These are phyloP conservation scores for Yasuhikotakia modesta DNA, from an alignment of 2,797 vertebrate species.

Conservation along the genomic window DNA sequence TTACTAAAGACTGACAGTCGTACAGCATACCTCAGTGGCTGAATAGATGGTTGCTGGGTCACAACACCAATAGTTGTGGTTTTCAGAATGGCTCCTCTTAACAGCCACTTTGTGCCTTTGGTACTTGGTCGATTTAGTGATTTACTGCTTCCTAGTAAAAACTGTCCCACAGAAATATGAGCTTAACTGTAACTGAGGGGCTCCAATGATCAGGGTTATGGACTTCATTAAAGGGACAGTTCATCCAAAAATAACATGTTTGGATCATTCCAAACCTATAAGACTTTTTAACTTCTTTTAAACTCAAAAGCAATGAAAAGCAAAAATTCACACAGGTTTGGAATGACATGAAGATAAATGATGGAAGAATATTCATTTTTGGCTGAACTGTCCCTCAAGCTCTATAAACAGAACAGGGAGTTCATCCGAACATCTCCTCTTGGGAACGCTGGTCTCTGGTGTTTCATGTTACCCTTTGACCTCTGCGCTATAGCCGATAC, in stretches of 20 bases:
- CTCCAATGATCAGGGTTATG: conserved; percentile 30
- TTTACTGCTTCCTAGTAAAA: conserved; percentile 37
- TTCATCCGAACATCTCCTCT: conserved; percentile 37
- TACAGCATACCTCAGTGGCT: conserved; percentile 21
- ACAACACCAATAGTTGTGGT: conserved; percentile 24
- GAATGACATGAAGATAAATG: no score
- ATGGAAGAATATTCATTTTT: no score
- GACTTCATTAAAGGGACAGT: conserved; percentile 2
- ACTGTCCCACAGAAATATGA: conserved; percentile 11
- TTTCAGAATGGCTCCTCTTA: conserved; percentile 39
- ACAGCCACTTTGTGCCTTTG: conserved; percentile 37
- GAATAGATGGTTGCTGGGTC: conserved; percentile 27
- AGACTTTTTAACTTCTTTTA: no score
- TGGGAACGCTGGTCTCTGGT: conserved; percentile 29
- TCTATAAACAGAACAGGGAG: conserved; percentile 52
- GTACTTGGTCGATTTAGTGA: conserved; percentile 43
- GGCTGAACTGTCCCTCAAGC: background rate
- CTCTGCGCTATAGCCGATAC: conserved; percentile 64
- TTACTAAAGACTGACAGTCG: conserved; percentile 21
- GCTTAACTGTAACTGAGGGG: conserved; percentile 34
- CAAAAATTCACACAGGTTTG: no score
- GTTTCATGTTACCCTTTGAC: conserved; percentile 64
- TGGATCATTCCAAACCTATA: no score
- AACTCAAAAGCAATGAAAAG: no score
- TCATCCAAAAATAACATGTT: no score